Evolutionary conservation across 2,113 vertebrate species (phyloP).

Genomic region (Strigops habroptila): DNA sequence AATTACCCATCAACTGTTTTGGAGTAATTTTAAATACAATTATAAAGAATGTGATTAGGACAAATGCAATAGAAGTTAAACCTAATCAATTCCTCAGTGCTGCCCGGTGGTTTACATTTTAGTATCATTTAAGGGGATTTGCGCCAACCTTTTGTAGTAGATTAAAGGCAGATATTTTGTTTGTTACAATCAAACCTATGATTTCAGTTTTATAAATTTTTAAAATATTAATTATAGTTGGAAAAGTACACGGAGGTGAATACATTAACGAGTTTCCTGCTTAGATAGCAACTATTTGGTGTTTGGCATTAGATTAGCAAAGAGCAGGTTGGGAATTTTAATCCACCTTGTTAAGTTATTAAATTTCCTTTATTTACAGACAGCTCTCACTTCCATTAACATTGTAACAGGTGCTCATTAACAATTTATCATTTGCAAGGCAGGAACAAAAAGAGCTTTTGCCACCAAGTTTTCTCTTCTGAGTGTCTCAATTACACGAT

Average conservation of each 20-base stretch:
- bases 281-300: conserved; percentile 69
- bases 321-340: conserved; percentile 77
- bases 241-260: conserved; percentile 76
- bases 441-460: conserved; percentile 60
- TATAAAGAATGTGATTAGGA: conserved; percentile 62
- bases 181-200: conserved; percentile 84
- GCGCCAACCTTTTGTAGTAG: conserved; percentile 65
- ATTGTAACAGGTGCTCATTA: conserved; percentile 84
- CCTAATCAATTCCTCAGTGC: conserved; percentile 20
- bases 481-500: conserved; percentile 58
- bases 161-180: conserved; percentile 84
- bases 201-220: conserved; percentile 84
- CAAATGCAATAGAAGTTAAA: conserved; percentile 66
- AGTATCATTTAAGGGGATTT: conserved; percentile 65
- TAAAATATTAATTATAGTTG: conserved; percentile 84
- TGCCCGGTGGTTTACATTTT: conserved; percentile 57
- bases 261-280: conserved; percentile 60
- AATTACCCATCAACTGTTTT: conserved; percentile 62
- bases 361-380: conserved; percentile 84
- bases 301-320: conserved; percentile 73
- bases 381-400: conserved; percentile 80
- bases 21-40: conserved; percentile 67
- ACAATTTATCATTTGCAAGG: conserved; percentile 75
- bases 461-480: conserved; percentile 70
- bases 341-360: conserved; percentile 86